Percentiles rank a stretch among this genome's conserved stretches.
phyloP scores from a whole-genome alignment of 2,888 invertebrate genomes.

The Tenthredo scrophulariae region DNA sequence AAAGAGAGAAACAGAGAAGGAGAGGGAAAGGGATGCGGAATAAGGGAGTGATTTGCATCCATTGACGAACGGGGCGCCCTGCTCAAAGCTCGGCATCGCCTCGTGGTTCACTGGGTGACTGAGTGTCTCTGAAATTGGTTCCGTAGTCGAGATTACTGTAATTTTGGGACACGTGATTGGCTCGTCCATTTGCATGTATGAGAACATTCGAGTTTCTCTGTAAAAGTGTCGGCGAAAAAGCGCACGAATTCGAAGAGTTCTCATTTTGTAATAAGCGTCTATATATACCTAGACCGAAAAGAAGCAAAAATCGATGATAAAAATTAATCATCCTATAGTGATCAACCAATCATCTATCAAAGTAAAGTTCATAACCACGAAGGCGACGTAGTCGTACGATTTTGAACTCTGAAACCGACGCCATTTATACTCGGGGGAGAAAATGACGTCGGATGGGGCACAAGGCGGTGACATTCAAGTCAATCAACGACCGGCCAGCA shows the following conservation, averaged over 20 bases:
- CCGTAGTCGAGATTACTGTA: slow-evolving; percentile 48
- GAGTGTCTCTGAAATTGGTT: slow-evolving; percentile 51
- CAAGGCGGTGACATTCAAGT: slow-evolving; percentile 55
- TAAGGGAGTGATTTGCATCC: slow-evolving; percentile 52
- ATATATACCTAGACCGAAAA: not conserved
- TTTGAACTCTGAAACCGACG: slow-evolving; percentile 39
- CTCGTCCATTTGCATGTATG: slow-evolving; percentile 36
- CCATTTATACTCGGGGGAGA: slow-evolving; percentile 5
- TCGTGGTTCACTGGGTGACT: slow-evolving; percentile 49
- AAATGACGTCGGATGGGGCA: slow-evolving; percentile 45
- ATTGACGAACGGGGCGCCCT: slow-evolving; percentile 37
- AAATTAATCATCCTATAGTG: not conserved
- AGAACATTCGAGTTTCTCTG: not conserved
- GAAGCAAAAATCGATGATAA: not conserved
- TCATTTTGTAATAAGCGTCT: not conserved
- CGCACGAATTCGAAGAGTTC: not conserved
- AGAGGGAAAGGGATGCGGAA: not conserved
- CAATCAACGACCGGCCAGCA: slow-evolving; percentile 55
- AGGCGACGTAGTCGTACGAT: not conserved
- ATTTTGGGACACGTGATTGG: slow-evolving; percentile 46
- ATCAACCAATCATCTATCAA: slow-evolving; percentile 27
- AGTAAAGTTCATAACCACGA: slow-evolving; percentile 52
- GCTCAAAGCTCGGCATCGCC: slow-evolving; percentile 22
- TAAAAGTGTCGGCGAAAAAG: not conserved
- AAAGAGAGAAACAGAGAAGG: not conserved